Conservation (phyloP, 2,888 invertebrate genomes). For the Branchipolynoe longqiensis region DNA sequence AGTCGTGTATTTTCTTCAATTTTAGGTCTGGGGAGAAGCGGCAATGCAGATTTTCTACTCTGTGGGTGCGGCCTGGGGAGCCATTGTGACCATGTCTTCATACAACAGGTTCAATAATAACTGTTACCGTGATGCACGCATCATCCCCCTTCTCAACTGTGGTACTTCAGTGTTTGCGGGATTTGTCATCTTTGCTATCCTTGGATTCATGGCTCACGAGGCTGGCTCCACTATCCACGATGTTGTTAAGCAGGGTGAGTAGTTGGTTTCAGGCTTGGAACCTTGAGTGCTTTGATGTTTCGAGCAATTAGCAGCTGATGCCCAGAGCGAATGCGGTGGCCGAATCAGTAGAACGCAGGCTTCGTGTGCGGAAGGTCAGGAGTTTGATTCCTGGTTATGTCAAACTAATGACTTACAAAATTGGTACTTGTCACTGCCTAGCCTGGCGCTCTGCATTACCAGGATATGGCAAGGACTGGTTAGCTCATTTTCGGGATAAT, state of each 20-base stretch:
- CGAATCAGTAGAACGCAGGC: no score
- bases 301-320: no score
- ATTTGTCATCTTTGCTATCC: conserved; percentile 80
- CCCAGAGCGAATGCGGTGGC: no score
- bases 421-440: no score
- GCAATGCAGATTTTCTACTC: conserved; percentile 72
- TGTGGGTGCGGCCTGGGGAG: conserved; percentile 70
- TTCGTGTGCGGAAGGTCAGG: no score
- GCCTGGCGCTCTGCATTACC: no score
- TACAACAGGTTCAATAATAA: conserved; percentile 71
- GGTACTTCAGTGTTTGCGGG: conserved; percentile 80
- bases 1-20: not conserved
- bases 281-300: no score
- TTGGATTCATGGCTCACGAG: conserved; percentile 85
- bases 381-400: no score
- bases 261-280: no score
- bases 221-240: conserved; percentile 78
- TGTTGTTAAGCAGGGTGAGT: conserved; percentile 80
- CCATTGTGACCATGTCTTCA: conserved; percentile 70
- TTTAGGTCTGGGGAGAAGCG: conserved; percentile 71
- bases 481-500: no score
- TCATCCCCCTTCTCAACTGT: conserved; percentile 80
- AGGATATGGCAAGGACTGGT: no score
- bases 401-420: no score
- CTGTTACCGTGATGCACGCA: conserved; percentile 78